Evolutionary conservation across 92 coral and sea anemone genomes (phyloP).

Genomic region (Isaurus tuberculatus): DNA sequence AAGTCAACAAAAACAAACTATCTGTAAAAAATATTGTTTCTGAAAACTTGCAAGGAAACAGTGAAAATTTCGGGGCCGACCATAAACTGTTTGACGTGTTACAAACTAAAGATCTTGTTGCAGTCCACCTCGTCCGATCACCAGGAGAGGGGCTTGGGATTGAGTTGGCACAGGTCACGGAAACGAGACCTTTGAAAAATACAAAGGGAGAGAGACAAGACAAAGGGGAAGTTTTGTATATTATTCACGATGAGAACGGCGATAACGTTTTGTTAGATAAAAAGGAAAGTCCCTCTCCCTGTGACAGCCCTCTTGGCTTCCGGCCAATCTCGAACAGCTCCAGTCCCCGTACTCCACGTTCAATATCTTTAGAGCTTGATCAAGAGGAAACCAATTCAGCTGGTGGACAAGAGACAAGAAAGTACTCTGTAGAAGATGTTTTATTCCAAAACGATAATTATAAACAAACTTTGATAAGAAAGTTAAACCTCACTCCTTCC

Average conservation of each 20-base stretch:
- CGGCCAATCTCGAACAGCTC: constrained; percentile 17
- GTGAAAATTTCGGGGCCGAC: background rate
- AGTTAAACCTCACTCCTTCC: constrained; percentile 42
- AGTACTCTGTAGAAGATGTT: constrained; percentile 33
- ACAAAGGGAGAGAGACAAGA: constrained; percentile 11
- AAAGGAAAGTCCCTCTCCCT: background rate
- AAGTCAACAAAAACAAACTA: background rate
- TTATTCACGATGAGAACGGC: constrained; percentile 74
- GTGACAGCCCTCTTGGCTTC: constrained; percentile 7
- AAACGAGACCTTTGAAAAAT: constrained; percentile 65
- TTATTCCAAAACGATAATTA: constrained; percentile 33
- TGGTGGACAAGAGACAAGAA: background rate
- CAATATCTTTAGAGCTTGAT: constrained; percentile 54
- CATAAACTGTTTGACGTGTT: constrained; percentile 52
- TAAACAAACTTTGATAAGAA: constrained; percentile 44
- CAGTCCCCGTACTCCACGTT: constrained; percentile 25
- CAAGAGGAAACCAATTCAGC: background rate
- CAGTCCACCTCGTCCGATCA: constrained; percentile 56
- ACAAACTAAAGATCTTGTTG: constrained; percentile 56
- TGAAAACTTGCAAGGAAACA: background rate
- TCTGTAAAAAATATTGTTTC: background rate
- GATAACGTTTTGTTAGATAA: constrained; percentile 67
- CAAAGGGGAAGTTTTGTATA: constrained; percentile 70
- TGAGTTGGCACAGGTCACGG: constrained; percentile 81
- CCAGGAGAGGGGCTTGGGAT: constrained; percentile 80